Conservation (phyloP, 2,797 vertebrate species). For the Aphelocoma californica region DNA sequence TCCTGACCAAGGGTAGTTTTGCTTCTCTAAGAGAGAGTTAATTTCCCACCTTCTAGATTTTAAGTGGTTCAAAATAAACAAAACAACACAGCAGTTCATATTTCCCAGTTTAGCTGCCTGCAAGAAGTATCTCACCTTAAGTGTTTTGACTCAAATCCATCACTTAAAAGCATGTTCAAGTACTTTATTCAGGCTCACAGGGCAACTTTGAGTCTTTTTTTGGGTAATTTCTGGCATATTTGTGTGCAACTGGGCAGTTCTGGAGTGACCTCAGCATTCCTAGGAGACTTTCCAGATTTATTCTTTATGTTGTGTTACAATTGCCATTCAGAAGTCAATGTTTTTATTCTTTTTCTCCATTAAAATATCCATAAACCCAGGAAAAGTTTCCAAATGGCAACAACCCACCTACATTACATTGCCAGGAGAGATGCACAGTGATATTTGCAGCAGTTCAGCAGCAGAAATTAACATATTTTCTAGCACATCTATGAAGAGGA, state of each 20-base stretch:
- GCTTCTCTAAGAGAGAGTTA: neutral
- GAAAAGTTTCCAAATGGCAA: neutral
- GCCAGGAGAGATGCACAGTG: fast-evolving
- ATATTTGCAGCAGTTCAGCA: neutral
- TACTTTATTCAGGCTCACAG: neutral
- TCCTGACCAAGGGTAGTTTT: neutral
- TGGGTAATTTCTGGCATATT: neutral
- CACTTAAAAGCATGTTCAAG: neutral
- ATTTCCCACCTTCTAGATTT: neutral
- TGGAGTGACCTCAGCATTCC: neutral
- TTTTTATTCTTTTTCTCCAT: neutral
- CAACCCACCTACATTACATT: neutral
- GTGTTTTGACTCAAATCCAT: neutral
- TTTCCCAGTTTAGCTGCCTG: neutral
- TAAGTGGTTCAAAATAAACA: neutral
- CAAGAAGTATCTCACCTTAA: neutral
- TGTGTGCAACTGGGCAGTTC: neutral
- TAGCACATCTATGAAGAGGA: neutral
- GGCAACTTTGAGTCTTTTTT: neutral
- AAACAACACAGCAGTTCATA: neutral
- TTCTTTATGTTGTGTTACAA: neutral
- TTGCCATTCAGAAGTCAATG: neutral
- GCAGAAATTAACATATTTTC: neutral
- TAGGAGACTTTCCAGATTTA: neutral
- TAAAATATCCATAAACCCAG: neutral